Base-by-base conservation (phyloP, 2,888 invertebrate genomes). In the Tribolium freemani region DNA sequence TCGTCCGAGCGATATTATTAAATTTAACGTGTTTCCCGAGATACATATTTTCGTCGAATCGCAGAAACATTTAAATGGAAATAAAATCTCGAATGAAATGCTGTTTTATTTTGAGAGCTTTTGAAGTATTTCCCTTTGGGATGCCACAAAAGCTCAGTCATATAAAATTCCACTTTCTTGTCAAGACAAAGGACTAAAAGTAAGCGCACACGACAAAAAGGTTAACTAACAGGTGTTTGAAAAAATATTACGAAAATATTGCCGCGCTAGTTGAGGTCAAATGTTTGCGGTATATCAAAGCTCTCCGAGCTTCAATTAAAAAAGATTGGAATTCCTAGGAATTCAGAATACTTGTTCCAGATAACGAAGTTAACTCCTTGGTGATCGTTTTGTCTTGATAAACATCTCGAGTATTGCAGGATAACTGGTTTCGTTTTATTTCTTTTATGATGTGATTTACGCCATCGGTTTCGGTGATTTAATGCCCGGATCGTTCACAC, bases 311-410 rank as follows among this genome's bases (percentile, higher is more conserved):
- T 72, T 77, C 79, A 78, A 78, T 80, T 81, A 78, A 79, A 79
- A 78, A 76, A 72, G 70, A 75, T 71, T 64, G 75, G 74, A 77
- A 77, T 81, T 78, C 77, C 75, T 76, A 79, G 77, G 80, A 80
- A 81, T 81, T 76, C 77, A 74, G 77, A 77, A 78, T 76, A 77
- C 77, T 77, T 78, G 79, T 78, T 77, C 76, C 74, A 78, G 79
- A 80, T 81, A 80, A 78, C 74, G 78, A 75, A 50, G 75, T 73
- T 72, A 71, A 75, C 77, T 75, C 72, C 70, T 75, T 67, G 73
- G 75, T 75, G 78, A 78, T 80, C 78, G 75, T 78, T 78, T 79
- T 76, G 75, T 77, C 69, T 74, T 75, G 81, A 81, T 81, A 80
- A 81, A 75, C 76, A 77, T 79, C 66, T 66, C 46, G 30, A 57